A percentile compares a stretch with the other conserved stretches of the same genome.
phyloP scores from a whole-genome alignment of 2,797 vertebrate species.

The Alfaro cultratus region DNA sequence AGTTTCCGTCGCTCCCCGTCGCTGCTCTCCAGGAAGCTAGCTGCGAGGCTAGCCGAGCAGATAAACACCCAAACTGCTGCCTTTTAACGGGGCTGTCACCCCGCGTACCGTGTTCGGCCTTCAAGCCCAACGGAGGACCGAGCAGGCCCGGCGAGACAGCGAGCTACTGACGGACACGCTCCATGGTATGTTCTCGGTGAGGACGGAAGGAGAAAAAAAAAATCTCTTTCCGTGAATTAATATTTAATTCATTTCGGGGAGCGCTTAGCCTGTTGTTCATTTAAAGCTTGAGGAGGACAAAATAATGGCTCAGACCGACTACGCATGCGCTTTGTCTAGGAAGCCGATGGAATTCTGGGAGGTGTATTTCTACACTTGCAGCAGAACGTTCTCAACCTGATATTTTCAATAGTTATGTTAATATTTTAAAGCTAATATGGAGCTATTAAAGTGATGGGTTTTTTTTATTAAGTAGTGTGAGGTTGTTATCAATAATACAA shows the following conservation, averaged over 20 bases:
- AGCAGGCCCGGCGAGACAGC: slow-evolving; percentile 58
- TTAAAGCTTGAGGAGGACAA: slow-evolving; percentile 79
- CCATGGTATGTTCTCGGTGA: slow-evolving; percentile 65
- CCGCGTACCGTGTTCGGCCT: slow-evolving; percentile 79
- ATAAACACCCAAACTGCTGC: slow-evolving; percentile 77
- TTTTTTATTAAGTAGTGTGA: neutral
- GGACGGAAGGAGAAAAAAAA: slow-evolving; percentile 15
- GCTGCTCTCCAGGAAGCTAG: slow-evolving; percentile 70
- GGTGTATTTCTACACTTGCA: slow-evolving; percentile 58
- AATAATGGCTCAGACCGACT: slow-evolving; percentile 73
- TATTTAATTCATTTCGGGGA: slow-evolving; percentile 77
- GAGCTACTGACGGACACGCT: slow-evolving; percentile 65
- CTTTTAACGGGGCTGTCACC: slow-evolving; percentile 77
- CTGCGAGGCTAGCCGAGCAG: slow-evolving; percentile 71
- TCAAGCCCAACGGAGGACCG: slow-evolving; percentile 65
- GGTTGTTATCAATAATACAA: neutral
- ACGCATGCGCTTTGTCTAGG: slow-evolving; percentile 71
- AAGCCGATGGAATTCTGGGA: slow-evolving; percentile 67
- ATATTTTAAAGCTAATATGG: neutral
- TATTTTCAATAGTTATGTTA: neutral
- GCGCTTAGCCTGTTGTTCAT: slow-evolving; percentile 76
- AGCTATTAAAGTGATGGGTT: neutral
- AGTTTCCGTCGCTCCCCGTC: slow-evolving; percentile 54
- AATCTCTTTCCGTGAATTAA: slow-evolving; percentile 56
- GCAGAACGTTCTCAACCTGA: neutral